Evolutionary conservation across 2,888 invertebrate genomes (phyloP).

Genomic region (Pachymerium ferrugineum): DNA sequence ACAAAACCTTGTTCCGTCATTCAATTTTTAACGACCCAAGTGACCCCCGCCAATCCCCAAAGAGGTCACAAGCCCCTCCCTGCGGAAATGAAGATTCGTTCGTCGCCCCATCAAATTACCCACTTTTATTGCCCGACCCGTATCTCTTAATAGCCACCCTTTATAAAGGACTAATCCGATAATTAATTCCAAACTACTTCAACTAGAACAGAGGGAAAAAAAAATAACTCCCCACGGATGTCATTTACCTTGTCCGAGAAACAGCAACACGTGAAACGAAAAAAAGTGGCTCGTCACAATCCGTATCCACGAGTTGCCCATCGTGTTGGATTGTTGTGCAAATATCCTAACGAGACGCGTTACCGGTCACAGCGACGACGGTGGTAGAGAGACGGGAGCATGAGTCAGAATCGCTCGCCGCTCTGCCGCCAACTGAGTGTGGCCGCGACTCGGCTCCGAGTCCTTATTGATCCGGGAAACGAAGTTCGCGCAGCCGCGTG

Average conservation of each 20-base stretch:
- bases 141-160: neutral
- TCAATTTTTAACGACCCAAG: neutral
- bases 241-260: neutral
- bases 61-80: neutral
- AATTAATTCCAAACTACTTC: neutral
- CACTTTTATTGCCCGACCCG: neutral
- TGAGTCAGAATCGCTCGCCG: slow-evolving; percentile 4
- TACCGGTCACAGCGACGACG: neutral
- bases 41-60: neutral
- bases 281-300: neutral
- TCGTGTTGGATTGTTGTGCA: no score
- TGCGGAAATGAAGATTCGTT: neutral
- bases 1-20: neutral
- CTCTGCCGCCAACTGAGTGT: slow-evolving; percentile 7
- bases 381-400: slow-evolving; percentile 9
- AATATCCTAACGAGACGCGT: neutral
- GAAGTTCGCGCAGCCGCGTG: slow-evolving; percentile 13
- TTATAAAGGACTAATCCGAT: neutral
- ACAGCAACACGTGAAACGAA: neutral
- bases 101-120: slow-evolving; percentile 1
- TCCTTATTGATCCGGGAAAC: slow-evolving; percentile 12
- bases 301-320: neutral
- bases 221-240: neutral
- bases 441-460: neutral
- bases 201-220: neutral